Evolutionary conservation across 2,797 vertebrate species (phyloP).

Genomic region (Epinephelus awoara): DNA sequence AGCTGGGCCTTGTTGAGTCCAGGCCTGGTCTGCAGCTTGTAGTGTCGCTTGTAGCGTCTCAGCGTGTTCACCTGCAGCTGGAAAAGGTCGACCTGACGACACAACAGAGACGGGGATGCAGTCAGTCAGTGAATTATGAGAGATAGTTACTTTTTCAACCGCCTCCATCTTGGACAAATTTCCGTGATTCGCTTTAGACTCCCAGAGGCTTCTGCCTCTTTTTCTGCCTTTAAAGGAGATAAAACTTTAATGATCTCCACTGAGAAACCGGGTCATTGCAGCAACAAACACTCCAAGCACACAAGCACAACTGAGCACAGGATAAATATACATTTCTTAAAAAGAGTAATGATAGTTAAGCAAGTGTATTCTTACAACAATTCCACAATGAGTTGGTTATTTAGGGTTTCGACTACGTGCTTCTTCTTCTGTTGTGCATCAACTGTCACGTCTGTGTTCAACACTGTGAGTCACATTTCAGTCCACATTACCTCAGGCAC

Average conservation of each 20-base stretch:
- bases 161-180: neutral
- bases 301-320: neutral
- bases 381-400: neutral
- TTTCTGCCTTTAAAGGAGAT: constrained; percentile 6
- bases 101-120: neutral
- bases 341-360: neutral
- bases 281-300: neutral
- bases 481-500: constrained; percentile 91
- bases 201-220: neutral
- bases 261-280: constrained; percentile 12
- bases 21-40: constrained; percentile 97
- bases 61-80: constrained; percentile 99
- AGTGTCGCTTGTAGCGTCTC: constrained; percentile 98
- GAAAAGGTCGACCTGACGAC: constrained; percentile 95
- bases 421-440: neutral
- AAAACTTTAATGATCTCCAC: constrained; percentile 23
- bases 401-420: too few relatives aligned
- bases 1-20: constrained; percentile 99
- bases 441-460: neutral
- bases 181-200: neutral
- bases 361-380: fast-evolving
- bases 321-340: neutral
- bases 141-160: too few relatives aligned
- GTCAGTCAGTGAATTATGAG: neutral
- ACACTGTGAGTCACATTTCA: fast-evolving